A percentile compares a stretch with the other conserved stretches of the same genome.
phyloP scores from a whole-genome alignment of 2,888 invertebrate species.

The Andrena bicolor region DNA sequence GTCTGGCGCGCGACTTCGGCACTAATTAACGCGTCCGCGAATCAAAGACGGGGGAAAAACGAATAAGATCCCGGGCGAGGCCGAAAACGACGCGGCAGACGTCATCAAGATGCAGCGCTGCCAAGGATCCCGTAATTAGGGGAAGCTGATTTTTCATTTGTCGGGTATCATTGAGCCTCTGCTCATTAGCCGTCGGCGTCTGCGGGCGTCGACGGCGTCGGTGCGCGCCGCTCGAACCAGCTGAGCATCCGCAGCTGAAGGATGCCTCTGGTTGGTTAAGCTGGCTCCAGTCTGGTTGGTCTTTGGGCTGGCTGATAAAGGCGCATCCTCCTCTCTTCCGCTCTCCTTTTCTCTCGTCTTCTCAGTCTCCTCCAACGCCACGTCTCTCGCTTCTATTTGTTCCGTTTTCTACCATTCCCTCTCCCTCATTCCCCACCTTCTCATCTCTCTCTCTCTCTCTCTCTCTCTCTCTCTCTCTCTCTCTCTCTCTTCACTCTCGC shows the following conservation, averaged over 20 bases:
- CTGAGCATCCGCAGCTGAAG: conserved; percentile 64
- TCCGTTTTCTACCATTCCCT: conserved; percentile 11
- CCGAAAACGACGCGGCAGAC: conserved; percentile 54
- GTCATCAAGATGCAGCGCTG: conserved; percentile 61
- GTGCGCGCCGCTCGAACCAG: conserved; percentile 45
- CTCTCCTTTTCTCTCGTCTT: conserved; percentile 50
- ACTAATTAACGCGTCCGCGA: conserved; percentile 56
- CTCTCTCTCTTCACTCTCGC: neutral
- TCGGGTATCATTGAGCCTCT: conserved; percentile 67
- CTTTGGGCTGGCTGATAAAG: conserved; percentile 77
- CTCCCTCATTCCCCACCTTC: conserved; percentile 5
- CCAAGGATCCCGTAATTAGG: conserved; percentile 69
- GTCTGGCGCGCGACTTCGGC: conserved; percentile 27
- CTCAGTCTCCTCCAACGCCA: conserved; percentile 36
- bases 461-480: no score
- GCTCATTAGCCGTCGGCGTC: conserved; percentile 68
- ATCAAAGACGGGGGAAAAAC: conserved; percentile 53
- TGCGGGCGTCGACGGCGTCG: conserved; percentile 58
- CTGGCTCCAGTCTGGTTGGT: conserved; percentile 72
- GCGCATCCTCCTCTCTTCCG: conserved; percentile 68
- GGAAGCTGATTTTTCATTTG: conserved; percentile 71
- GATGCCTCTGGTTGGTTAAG: conserved; percentile 78
- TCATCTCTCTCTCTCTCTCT: neutral
- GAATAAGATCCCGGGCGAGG: conserved; percentile 49
- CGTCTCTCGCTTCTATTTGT: conserved; percentile 24